Evolutionary conservation across 2,888 invertebrate genomes (phyloP), one percentile per base, ranked within the genome.

Genomic region (Melanostoma scalare): DNA sequence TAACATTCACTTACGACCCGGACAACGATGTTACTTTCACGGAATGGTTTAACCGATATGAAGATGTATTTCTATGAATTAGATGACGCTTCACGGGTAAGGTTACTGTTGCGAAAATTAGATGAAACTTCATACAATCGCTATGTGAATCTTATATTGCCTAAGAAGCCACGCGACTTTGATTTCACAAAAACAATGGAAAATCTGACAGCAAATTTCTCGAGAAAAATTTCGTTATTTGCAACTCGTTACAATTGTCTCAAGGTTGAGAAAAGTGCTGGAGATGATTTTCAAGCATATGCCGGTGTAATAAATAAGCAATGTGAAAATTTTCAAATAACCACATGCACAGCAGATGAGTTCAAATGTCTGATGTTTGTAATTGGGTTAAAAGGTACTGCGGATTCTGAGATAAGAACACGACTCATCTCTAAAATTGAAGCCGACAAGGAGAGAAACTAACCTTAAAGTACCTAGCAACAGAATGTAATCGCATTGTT

Each of bases 351-450:
- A 36, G 38, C n/a, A n/a, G 52, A 71, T 40, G 20, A 69, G n/a
- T 58, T 44, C n/a, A 58, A 50, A 36, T 58, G 31, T 42, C 33
- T 58, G 2, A 60, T 60, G 60, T 52, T 60, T 10, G 50, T 60
- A 31, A 52, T 60, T 40, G 44, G 58, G 2, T 58, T 71, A 36
- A 60, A 60, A 60, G 48, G 50, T 50, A 38, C 56, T 9, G 9
- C 48, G 42, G 60, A 71, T 50, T 60, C 71, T 33, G 48, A 71
- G n/a, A 48, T 48, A 50, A 44, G 50, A 60, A 40, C 38, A 48
- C 71, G 71, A 42, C 60, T 71, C n/a, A 33, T 60, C 9, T 36
- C 58, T 6, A 68, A 58, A 56, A 71, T 71, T 60, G 56, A 71
- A 58, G 40, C 58, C 46, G 55, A 68, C 44, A 68, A 56, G 44